phyloP scores from a whole-genome alignment of 2,797 vertebrate genomes.

The Notolabrus celidotus region DNA sequence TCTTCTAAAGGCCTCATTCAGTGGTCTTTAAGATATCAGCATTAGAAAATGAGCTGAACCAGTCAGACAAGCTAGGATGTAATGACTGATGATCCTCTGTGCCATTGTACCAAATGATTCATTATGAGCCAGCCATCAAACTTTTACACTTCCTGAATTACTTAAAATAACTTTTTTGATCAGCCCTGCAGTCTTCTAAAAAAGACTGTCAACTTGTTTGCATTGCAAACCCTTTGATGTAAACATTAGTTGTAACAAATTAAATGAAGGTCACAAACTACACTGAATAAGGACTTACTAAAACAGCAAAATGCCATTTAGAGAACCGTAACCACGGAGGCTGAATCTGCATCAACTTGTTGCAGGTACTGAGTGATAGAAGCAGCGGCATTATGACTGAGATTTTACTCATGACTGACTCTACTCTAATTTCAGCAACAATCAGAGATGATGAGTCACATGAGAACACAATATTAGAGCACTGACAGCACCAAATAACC shows the following conservation, averaged over 20 bases:
- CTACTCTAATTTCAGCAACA: no score
- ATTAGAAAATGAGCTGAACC: conserved; percentile 3
- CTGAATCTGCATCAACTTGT: background rate
- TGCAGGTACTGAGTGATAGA: background rate
- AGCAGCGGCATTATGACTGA: no score
- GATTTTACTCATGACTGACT: no score
- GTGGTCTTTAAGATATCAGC: background rate
- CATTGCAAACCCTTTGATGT: background rate
- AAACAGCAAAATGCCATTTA: background rate
- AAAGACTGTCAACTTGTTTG: background rate
- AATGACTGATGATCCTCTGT: background rate
- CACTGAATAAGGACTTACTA: background rate
- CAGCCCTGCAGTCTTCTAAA: background rate
- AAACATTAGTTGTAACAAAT: background rate
- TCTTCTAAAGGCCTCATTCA: background rate
- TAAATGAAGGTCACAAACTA: background rate
- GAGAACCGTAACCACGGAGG: background rate
- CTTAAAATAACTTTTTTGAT: conserved; percentile 1
- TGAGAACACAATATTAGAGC: no score
- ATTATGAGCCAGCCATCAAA: background rate
- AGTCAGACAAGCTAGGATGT: background rate
- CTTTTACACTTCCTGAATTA: conserved; percentile 5
- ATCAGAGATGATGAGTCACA: no score
- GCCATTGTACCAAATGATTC: background rate
- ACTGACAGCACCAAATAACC: no score